A percentile compares a stretch with the other conserved stretches of the same genome.
These are phyloP conservation scores for Phocoena phocoena DNA, from an alignment of 2,113 vertebrate genomes.

Conservation along the genomic window DNA sequence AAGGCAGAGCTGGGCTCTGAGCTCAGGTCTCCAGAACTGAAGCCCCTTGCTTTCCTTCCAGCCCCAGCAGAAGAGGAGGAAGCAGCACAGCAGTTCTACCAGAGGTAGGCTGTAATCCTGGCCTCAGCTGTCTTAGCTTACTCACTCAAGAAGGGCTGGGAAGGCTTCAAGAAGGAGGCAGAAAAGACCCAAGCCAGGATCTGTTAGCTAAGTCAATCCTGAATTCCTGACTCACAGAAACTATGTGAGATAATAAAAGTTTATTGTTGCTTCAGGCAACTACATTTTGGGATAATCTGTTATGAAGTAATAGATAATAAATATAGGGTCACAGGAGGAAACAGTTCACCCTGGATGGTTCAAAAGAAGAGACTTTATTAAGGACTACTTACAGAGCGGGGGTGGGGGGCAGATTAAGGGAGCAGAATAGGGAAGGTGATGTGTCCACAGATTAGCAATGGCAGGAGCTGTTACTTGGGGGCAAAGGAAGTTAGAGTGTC, in stretches of 20 bases:
- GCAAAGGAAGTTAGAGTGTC: background rate
- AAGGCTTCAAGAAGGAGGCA: background rate
- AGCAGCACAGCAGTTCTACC: too few species aligned
- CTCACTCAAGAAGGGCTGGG: background rate
- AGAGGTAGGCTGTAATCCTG: background rate
- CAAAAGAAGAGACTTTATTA: conserved; percentile 28
- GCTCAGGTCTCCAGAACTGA: background rate
- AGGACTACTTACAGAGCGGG: background rate
- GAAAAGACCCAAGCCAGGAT: background rate
- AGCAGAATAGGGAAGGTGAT: background rate
- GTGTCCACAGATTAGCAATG: background rate
- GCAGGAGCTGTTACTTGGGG: background rate
- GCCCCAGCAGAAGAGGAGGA: too few species aligned
- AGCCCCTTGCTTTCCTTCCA: background rate
- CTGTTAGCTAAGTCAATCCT: conserved; percentile 33
- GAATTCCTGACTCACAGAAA: conserved; percentile 9
- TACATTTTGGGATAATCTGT: background rate
- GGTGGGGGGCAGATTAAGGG: background rate
- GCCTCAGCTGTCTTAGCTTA: background rate
- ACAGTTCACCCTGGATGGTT: background rate
- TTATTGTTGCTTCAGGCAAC: background rate
- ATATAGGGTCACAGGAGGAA: background rate
- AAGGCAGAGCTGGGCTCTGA: background rate
- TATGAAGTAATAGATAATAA: background rate
- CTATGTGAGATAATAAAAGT: background rate